Evolutionary conservation across 92 coral and sea anemone species (phyloP), one percentile per base, ranked within the genome.

Genomic region (Umimayanthus kanabou): DNA sequence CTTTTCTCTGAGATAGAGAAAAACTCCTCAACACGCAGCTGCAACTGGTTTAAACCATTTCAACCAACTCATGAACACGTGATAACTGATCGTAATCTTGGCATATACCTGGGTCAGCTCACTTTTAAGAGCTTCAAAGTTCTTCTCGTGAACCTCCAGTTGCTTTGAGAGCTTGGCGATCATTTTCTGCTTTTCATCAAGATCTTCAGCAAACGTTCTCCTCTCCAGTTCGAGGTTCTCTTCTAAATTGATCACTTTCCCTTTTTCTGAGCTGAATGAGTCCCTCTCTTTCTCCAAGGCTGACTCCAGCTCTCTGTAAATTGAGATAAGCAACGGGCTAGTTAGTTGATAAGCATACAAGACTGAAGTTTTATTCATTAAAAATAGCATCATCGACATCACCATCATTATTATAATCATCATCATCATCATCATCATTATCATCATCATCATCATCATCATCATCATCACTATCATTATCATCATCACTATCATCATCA

Each of bases 111-210:
- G 98, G 7, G 78, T 85, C 4, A 97, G 92, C 83, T 97, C 98
- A 80, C 90, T 85, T 89, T 97, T 97, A 43, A 97, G 92, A 45
- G 95, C 95, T 30, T 97, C 99, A 76, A 97, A 97, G 94, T 97
- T 95, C 73, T 92, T 92, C 92, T 97, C 98, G 25, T 97, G 99
- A 39, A 94, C 95, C 89, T 97, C 99, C 53, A 97, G 92, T 42
- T 97, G 98, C 84, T 95, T 92, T 43, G 99, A 91, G 84, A 97
- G 89, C 83, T 92, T 93, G 45, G 88, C 74, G 33, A 97, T 97
- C 45, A 95, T 84, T 66, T 90, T 87, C 89, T 92, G 99, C 76
- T 97, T 97, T 82, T 95, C 98, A 29, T 91, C 90, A 5, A 91
- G 88, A 39, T 95, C 98, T 66, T 84, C 91, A 30, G 85, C 81